Evolutionary conservation across 1,140 invertebrate species (phyloP).

Genomic region (Formica selysi): DNA sequence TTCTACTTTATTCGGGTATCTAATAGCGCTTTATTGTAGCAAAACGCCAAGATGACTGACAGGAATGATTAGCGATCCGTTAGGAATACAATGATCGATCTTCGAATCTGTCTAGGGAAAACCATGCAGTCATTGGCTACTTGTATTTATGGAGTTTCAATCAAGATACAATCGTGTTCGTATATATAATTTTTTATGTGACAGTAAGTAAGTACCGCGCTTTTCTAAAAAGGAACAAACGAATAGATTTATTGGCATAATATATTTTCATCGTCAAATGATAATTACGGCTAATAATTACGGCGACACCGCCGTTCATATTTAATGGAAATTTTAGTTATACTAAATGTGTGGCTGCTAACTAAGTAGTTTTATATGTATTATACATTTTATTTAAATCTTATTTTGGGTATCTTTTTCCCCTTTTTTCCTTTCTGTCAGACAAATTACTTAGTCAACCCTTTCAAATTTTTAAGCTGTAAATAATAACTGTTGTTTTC

Average conservation of each 20-base stretch:
- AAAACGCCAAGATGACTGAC: constrained; percentile 80
- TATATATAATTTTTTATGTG: constrained; percentile 10
- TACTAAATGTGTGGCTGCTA: not conserved
- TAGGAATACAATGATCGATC: constrained; percentile 66
- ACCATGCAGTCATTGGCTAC: constrained; percentile 3
- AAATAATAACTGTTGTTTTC: not conserved
- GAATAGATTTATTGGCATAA: not conserved
- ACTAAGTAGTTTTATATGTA: not conserved
- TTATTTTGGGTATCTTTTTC: not conserved
- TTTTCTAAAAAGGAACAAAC: constrained; percentile 16
- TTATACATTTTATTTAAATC: constrained; percentile 20
- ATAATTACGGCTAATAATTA: not conserved
- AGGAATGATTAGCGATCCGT: constrained; percentile 77
- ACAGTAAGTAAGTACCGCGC: not conserved
- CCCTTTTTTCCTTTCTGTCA: not conserved
- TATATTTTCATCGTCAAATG: not conserved
- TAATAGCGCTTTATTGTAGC: constrained; percentile 77
- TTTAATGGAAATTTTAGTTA: constrained; percentile 14
- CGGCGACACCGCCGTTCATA: not conserved
- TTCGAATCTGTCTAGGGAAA: constrained; percentile 34
- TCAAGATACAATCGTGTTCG: not conserved
- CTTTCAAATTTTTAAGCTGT: constrained; percentile 1
- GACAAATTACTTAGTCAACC: constrained; percentile 26
- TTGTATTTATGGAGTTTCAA: constrained; percentile 18
- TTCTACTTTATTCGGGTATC: constrained; percentile 71